These are phyloP conservation scores for Enteromius thamalakanensis DNA, from an alignment of 2,797 vertebrate genomes.

Conservation along the genomic window DNA sequence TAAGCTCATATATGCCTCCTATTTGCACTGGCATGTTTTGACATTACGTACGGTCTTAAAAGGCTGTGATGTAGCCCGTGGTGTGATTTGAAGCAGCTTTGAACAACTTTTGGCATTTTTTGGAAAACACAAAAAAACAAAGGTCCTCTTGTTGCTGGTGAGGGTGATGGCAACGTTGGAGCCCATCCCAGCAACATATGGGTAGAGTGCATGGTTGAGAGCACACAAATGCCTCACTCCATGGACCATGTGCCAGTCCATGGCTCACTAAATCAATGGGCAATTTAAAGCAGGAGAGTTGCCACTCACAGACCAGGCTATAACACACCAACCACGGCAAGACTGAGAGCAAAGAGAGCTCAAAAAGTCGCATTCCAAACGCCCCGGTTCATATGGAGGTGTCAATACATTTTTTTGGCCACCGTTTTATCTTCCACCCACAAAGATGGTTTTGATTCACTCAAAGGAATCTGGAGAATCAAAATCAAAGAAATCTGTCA, in stretches of 20 bases:
- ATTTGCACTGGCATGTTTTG: conserved; percentile 42
- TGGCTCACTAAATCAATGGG: conserved; percentile 80
- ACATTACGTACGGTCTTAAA: conserved; percentile 40
- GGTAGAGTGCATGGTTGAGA: conserved; percentile 81
- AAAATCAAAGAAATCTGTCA: conserved; percentile 28
- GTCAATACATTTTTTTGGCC: neutral
- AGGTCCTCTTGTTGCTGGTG: conserved; percentile 78
- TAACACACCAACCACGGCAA: conserved; percentile 34
- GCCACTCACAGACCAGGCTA: conserved; percentile 58
- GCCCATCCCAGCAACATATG: conserved; percentile 84
- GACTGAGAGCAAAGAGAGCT: conserved; percentile 24
- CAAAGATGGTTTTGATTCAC: conserved; percentile 23
- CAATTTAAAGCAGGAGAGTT: conserved; percentile 77
- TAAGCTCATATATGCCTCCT: conserved; percentile 1
- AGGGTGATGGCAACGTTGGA: conserved; percentile 82
- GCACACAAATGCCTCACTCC: conserved; percentile 81
- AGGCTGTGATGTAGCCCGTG: conserved; percentile 37
- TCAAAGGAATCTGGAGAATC: conserved; percentile 11
- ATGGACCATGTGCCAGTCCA: conserved; percentile 77
- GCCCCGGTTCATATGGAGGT: neutral
- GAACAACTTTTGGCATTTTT: conserved; percentile 32
- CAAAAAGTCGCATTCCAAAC: neutral
- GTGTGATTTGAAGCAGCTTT: conserved; percentile 34
- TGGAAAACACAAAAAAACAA: conserved; percentile 71
- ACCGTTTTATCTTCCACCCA: conserved; percentile 26